Evolutionary conservation across 2,797 vertebrate genomes (phyloP), one percentile per base, ranked within the genome.

Genomic region (Lagodon rhomboides): DNA sequence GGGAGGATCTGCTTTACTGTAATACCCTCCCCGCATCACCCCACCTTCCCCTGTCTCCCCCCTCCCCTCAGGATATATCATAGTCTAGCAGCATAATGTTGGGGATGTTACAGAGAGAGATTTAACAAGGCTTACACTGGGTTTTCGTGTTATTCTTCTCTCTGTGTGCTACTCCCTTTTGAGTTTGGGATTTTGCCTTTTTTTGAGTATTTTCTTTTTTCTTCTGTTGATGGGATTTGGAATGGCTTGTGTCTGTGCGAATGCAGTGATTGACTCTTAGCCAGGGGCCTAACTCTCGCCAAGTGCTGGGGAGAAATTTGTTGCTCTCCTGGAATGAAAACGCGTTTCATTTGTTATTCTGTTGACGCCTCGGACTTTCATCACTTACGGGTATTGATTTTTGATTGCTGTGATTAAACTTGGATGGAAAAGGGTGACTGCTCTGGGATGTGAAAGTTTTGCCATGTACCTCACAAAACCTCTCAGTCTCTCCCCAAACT

Each of bases 111-210:
- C 76, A 68, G 75, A 84, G 80, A 88, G 90, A 88, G 90, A 81
- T 89, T 93, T 91, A 92, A 80, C 76, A 65, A 87, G 89, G 90
- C 86, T 91, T 93, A 92, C 89, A 79, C 56, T 58, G 79, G 77
- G 84, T 80, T 89, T 86, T 82, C 49, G 11, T 91, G 82, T 91
- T 87, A 79, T 89, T 92, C 84, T 77, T 89, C 73, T 77, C 64
- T 75, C 77, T 77, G 58, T 77, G 68, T 80, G 82, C 64, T 69
- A 69, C 83, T 83, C 76, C 69, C 81, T 76, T 85, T 90, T 86
- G 73, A 87, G 77, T 89, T 90, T 85, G 64, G 85, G 87, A 89
- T 87, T 90, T 90, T 87, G 73, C 73, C 78, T 87, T 88, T 85
- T 38, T 78, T 89, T 85, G 75, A 68, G 70, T 76, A 55, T 73